Percentiles rank a stretch among this genome's conserved stretches.
Evolutionary conservation across 2,113 vertebrate species (phyloP).

Genomic region (Atrichornis clamosus): DNA sequence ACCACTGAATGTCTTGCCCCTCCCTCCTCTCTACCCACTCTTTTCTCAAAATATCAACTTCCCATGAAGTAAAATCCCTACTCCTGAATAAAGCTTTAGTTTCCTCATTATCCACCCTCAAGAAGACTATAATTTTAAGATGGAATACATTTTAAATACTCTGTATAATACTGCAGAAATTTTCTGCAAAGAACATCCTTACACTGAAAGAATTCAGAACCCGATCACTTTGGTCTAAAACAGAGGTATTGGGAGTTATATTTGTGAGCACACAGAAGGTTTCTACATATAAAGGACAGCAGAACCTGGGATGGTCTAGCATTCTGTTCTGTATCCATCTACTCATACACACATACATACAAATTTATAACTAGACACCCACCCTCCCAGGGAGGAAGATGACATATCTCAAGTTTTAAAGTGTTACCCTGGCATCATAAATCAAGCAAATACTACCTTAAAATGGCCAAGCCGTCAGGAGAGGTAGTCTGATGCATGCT

Average conservation of each 20-base stretch:
- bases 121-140: background rate
- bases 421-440: background rate
- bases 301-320: background rate
- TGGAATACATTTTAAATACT: background rate
- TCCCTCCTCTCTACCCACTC: background rate
- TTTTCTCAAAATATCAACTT: background rate
- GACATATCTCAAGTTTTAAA: background rate
- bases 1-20: background rate
- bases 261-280: background rate
- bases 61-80: background rate
- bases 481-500: background rate
- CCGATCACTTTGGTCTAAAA: background rate
- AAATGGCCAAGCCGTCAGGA: background rate
- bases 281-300: background rate
- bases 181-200: background rate
- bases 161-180: background rate
- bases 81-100: background rate
- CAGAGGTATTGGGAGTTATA: background rate
- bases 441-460: background rate
- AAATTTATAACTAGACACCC: background rate
- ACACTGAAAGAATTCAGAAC: background rate
- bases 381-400: background rate
- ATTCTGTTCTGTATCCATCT: background rate
- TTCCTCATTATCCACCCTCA: background rate
- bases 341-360: accelerated